These are phyloP conservation scores for Eospalax fontanierii DNA, from an alignment of 2,797 vertebrate genomes.

Conservation along the genomic window DNA sequence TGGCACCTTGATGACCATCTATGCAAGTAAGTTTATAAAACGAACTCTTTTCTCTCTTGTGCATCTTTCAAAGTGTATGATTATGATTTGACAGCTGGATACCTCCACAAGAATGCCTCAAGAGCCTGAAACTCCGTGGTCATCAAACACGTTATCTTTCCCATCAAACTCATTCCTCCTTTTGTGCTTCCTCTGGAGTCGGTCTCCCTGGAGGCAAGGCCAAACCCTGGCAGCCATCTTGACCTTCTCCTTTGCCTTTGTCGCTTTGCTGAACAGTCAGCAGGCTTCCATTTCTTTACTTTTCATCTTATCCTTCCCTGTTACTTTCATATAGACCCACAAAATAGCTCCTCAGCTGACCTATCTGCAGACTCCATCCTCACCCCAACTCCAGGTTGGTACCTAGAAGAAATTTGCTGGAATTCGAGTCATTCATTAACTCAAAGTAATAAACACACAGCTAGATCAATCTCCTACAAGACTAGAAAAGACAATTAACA, in stretches of 20 bases:
- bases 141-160: not conserved
- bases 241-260: not conserved
- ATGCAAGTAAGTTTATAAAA: not conserved
- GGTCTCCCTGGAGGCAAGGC: not conserved
- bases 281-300: not conserved
- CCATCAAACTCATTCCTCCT: not conserved
- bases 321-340: not conserved
- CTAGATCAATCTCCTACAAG: not conserved
- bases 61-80: not conserved
- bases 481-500: not conserved
- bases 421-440: conserved; percentile 12
- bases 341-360: not conserved
- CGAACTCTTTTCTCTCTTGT: not conserved
- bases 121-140: not conserved
- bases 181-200: not conserved
- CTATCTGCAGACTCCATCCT: not conserved
- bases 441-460: not conserved
- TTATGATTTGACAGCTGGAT: not conserved
- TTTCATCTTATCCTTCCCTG: not conserved
- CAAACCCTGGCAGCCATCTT: not conserved
- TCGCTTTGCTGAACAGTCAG: too few relatives aligned
- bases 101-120: not conserved
- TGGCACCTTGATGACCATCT: not conserved
- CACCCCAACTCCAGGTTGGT: not conserved
- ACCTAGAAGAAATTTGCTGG: not conserved